Conservation (phyloP, 92 coral and sea anemone genomes). For the Parazoanthus darwini region DNA sequence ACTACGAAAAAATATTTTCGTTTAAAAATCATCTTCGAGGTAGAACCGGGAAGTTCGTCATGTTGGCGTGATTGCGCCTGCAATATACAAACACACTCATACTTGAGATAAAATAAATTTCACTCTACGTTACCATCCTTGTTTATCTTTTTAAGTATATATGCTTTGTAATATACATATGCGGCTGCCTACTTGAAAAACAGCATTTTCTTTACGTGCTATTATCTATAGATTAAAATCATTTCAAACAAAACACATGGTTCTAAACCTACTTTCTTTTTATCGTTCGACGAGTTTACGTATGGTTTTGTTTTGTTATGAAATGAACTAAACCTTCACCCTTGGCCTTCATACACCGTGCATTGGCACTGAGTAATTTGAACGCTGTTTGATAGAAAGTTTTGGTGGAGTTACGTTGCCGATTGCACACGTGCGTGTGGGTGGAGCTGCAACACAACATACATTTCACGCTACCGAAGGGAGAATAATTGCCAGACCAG, state of each 20-base stretch:
- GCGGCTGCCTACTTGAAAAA: neutral
- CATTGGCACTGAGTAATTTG: neutral
- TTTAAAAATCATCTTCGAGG: slow-evolving; percentile 78
- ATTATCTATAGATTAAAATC: neutral
- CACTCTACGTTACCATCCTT: neutral
- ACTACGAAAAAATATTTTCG: slow-evolving; percentile 58
- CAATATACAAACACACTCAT: neutral
- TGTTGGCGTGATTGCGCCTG: slow-evolving; percentile 44
- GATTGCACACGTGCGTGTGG: neutral
- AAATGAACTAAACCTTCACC: too few species aligned
- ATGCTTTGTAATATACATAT: neutral
- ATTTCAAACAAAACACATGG: too few species aligned
- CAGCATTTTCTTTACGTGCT: neutral
- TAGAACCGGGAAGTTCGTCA: slow-evolving; percentile 61
- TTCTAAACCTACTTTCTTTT: neutral
- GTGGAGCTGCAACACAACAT: neutral
- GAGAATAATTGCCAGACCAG: neutral
- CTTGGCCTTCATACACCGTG: too few species aligned
- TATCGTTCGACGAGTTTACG: neutral
- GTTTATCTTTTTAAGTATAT: neutral
- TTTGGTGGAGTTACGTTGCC: neutral
- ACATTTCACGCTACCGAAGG: neutral
- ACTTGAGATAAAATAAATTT: neutral
- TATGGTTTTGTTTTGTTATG: too few species aligned
- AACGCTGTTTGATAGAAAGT: neutral